A percentile compares a stretch with the other conserved stretches of the same genome.
phyloP scores from a whole-genome alignment of 2,888 invertebrate species.

The Drosophila crucigera region DNA sequence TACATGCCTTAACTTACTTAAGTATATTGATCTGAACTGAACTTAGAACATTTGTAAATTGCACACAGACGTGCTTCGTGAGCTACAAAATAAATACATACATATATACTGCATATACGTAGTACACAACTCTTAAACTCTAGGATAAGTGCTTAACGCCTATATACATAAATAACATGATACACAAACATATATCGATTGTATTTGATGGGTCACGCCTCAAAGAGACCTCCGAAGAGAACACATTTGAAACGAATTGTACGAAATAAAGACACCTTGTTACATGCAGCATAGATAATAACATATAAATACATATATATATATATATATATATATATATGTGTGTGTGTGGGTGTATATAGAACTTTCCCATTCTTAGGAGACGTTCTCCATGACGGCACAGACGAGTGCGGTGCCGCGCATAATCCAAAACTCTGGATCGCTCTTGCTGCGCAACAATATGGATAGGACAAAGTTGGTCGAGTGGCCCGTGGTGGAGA shows the following conservation, averaged over 20 bases:
- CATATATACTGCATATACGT: constrained; percentile 3
- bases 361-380: constrained; percentile 32
- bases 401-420: constrained; percentile 95
- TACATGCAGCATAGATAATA: constrained; percentile 38
- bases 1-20: constrained; percentile 18
- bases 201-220: constrained; percentile 39
- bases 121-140: constrained; percentile 36
- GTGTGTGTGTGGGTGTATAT: background rate
- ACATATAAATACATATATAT: background rate
- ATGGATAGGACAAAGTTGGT: constrained; percentile 96
- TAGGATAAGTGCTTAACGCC: constrained; percentile 17
- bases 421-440: constrained; percentile 93
- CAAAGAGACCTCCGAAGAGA: constrained; percentile 33
- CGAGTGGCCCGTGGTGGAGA: constrained; percentile 97
- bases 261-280: constrained; percentile 64
- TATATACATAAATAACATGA: constrained; percentile 23
- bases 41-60: constrained; percentile 36
- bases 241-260: constrained; percentile 41
- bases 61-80: constrained; percentile 10
- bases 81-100: constrained; percentile 11
- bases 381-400: constrained; percentile 89
- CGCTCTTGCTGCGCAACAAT: constrained; percentile 88
- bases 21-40: constrained; percentile 48
- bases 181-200: constrained; percentile 35
- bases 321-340: background rate